These are phyloP conservation scores for Pentamera pediparva DNA, from an alignment of 53 echinoderm and acorn worm species.

Conservation along the genomic window DNA sequence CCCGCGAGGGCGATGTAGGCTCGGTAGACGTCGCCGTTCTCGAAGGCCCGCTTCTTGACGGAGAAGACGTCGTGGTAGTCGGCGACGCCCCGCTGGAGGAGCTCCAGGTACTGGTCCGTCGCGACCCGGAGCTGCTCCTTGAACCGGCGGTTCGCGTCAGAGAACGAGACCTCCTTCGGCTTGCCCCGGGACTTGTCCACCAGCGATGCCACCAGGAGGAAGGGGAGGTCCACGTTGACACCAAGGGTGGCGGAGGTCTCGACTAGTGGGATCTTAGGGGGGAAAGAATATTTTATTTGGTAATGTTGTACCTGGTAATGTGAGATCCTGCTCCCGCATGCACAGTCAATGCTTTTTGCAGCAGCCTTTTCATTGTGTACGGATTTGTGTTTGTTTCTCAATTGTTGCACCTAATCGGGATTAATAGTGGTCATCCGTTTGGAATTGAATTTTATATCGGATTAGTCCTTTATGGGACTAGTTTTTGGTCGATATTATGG, in stretches of 20 bases:
- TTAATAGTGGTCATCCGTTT: too few relatives aligned
- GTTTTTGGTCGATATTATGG: too few relatives aligned
- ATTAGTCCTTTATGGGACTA: too few relatives aligned
- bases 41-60: slow-evolving; percentile 51
- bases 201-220: slow-evolving; percentile 54
- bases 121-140: slow-evolving; percentile 53
- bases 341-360: too few relatives aligned
- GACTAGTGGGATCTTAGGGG: slow-evolving; percentile 49
- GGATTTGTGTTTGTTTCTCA: too few relatives aligned
- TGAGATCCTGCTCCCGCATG: too few relatives aligned
- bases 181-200: slow-evolving; percentile 63
- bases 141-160: slow-evolving; percentile 55
- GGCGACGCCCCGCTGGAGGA: slow-evolving; percentile 46
- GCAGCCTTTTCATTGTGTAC: too few relatives aligned
- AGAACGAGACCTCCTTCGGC: slow-evolving; percentile 55
- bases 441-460: too few relatives aligned
- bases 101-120: slow-evolving; percentile 58
- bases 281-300: too few relatives aligned
- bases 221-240: slow-evolving; percentile 84
- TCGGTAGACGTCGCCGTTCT: slow-evolving; percentile 44
- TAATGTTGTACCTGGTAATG: too few relatives aligned
- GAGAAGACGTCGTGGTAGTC: slow-evolving; percentile 82
- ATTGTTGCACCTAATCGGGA: too few relatives aligned
- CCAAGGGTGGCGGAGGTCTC: slow-evolving; percentile 84
- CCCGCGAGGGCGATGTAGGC: slow-evolving; percentile 62